phyloP scores from a whole-genome alignment of 2,888 invertebrate species.

The Meiosimyza decipiens region DNA sequence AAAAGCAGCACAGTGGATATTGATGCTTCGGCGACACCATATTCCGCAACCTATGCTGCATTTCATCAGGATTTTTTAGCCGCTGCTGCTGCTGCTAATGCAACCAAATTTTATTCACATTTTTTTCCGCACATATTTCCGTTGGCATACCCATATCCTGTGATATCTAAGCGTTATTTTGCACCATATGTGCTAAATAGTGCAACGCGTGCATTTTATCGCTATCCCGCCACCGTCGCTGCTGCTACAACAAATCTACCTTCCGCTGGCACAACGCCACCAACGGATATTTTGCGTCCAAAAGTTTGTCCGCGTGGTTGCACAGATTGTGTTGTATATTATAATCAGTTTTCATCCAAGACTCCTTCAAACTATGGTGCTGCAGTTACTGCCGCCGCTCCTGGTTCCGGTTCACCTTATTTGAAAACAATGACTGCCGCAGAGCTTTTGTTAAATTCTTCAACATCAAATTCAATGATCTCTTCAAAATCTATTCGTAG shows the following conservation, averaged over 20 bases:
- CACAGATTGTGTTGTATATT: constrained; percentile 55
- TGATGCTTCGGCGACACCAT: constrained; percentile 16
- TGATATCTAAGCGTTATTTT: constrained; percentile 52
- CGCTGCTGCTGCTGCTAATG: constrained; percentile 55
- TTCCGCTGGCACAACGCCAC: neutral
- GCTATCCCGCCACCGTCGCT: constrained; percentile 33
- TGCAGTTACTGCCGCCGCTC: neutral
- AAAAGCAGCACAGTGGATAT: constrained; percentile 46
- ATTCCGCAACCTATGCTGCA: constrained; percentile 31
- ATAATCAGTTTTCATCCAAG: constrained; percentile 51
- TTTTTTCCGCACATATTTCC: constrained; percentile 61
- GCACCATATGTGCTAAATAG: constrained; percentile 53
- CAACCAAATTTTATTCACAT: constrained; percentile 62
- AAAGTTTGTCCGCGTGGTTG: constrained; percentile 54
- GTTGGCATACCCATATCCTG: constrained; percentile 40
- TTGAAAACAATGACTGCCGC: constrained; percentile 36
- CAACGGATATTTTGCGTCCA: constrained; percentile 23
- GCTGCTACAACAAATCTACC: constrained; percentile 2
- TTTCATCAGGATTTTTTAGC: constrained; percentile 57
- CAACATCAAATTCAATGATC: constrained; percentile 42
- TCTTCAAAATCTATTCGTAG: constrained; percentile 43
- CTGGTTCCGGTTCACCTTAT: constrained; percentile 26
- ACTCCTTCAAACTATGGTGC: constrained; percentile 34
- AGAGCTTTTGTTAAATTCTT: constrained; percentile 39
- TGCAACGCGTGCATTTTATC: neutral